These are phyloP conservation scores for Therioaphis trifolii DNA, from an alignment of 2,888 invertebrate species.

Conservation along the genomic window DNA sequence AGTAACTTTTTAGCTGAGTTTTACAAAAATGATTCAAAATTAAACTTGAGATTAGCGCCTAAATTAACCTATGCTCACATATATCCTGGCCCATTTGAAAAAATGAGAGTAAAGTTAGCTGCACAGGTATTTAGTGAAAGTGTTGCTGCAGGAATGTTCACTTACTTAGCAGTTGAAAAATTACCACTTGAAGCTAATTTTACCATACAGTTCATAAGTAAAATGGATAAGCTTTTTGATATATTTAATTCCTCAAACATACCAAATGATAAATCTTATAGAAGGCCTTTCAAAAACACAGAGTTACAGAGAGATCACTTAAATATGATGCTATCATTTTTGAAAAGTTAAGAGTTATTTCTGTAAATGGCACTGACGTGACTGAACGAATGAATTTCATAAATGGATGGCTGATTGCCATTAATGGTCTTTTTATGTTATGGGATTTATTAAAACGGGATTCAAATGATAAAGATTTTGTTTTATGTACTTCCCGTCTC, in stretches of 20 bases:
- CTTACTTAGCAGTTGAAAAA: neutral
- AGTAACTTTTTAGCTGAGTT: slow-evolving; percentile 17
- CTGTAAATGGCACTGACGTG: neutral
- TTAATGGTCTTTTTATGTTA: neutral
- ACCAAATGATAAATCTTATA: slow-evolving; percentile 1
- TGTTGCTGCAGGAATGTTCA: slow-evolving; percentile 1
- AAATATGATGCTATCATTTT: neutral
- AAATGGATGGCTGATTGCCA: slow-evolving; percentile 7
- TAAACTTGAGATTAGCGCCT: slow-evolving; percentile 12
- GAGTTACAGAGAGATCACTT: slow-evolving; percentile 17
- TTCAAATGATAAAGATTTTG: neutral
- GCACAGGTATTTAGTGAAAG: slow-evolving; percentile 25
- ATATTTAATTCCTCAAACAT: slow-evolving; percentile 30
- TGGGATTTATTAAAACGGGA: too few species aligned
- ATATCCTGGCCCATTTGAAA: slow-evolving; percentile 34
- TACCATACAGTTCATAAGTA: slow-evolving; percentile 35
- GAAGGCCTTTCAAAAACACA: slow-evolving; percentile 5
- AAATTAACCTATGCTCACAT: slow-evolving; percentile 26
- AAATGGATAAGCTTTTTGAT: slow-evolving; percentile 37
- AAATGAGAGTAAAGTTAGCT: slow-evolving; percentile 31
- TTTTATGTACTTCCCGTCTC: neutral
- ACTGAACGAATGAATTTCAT: neutral
- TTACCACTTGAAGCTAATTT: neutral
- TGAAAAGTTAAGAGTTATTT: neutral
- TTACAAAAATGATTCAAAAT: slow-evolving; percentile 22